Conservation (phyloP, 2,113 vertebrate genomes). For the Thamnaconus septentrionalis region DNA sequence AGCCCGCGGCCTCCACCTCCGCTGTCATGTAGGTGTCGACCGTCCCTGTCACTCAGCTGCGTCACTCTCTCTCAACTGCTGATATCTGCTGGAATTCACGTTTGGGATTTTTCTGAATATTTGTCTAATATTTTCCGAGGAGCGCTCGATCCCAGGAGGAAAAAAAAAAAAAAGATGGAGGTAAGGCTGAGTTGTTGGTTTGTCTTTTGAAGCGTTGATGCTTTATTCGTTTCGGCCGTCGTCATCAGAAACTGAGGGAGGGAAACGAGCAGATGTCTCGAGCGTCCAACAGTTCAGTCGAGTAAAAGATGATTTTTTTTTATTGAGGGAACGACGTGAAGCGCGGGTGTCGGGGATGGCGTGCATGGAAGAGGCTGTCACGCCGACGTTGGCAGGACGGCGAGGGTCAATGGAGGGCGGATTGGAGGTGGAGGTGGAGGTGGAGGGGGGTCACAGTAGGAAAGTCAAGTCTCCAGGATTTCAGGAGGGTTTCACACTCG, state of each 20-base stretch:
- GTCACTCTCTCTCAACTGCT: background rate
- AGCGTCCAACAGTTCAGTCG: no score
- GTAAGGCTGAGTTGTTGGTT: constrained; percentile 35
- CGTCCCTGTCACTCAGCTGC: constrained; percentile 10
- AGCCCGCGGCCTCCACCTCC: constrained; percentile 39
- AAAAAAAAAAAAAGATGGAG: constrained; percentile 59
- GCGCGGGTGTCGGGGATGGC: no score
- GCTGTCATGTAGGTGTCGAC: constrained; percentile 36
- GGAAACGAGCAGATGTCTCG: no score
- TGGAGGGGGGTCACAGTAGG: background rate
- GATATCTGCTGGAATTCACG: background rate
- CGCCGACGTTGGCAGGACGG: constrained; percentile 8
- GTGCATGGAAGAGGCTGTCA: background rate
- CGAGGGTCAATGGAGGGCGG: constrained; percentile 33
- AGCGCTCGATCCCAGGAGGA: background rate
- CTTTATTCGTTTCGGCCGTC: no score
- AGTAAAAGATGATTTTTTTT: no score
- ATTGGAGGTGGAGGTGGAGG: no score
- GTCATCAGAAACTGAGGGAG: no score
- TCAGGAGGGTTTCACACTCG: background rate
- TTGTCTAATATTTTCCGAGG: background rate
- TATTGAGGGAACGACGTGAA: no score
- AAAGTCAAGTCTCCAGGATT: background rate
- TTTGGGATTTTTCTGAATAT: constrained; percentile 7
- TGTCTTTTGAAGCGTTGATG: no score